These are phyloP conservation scores for Elephantulus edwardii DNA, from an alignment of 2,113 vertebrate genomes.

Conservation along the genomic window DNA sequence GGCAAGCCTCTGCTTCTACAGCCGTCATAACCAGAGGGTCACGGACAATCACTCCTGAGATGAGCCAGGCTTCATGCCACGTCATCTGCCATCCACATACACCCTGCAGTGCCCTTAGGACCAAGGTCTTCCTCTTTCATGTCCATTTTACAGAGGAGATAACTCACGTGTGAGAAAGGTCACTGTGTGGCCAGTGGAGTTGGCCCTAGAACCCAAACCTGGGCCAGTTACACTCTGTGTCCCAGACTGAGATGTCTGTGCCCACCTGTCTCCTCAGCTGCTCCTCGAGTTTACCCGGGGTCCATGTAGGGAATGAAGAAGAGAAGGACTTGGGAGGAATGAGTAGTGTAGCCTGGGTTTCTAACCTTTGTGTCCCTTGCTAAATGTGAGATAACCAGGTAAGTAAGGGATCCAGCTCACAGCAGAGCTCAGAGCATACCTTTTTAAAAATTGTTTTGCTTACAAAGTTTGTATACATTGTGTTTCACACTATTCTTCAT, in stretches of 20 bases:
- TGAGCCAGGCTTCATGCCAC: neutral
- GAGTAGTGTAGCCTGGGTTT: neutral
- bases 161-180: neutral
- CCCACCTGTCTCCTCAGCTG: neutral
- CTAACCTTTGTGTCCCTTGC: neutral
- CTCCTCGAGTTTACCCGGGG: neutral
- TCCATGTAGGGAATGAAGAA: neutral
- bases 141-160: neutral
- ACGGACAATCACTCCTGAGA: neutral
- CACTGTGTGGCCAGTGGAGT: neutral
- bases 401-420: neutral
- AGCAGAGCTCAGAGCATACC: neutral
- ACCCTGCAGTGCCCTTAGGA: neutral
- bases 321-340: neutral
- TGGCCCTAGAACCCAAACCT: neutral
- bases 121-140: neutral
- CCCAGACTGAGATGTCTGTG: no score
- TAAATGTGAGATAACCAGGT: accelerated
- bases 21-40: neutral
- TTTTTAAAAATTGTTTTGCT: no score
- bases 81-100: neutral
- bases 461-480: no score
- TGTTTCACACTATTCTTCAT: no score
- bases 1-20: neutral
- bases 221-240: neutral